Evolutionary conservation across 2,888 invertebrate species (phyloP), one percentile per base, ranked within the genome.

Genomic region (Agrypnus murinus): DNA sequence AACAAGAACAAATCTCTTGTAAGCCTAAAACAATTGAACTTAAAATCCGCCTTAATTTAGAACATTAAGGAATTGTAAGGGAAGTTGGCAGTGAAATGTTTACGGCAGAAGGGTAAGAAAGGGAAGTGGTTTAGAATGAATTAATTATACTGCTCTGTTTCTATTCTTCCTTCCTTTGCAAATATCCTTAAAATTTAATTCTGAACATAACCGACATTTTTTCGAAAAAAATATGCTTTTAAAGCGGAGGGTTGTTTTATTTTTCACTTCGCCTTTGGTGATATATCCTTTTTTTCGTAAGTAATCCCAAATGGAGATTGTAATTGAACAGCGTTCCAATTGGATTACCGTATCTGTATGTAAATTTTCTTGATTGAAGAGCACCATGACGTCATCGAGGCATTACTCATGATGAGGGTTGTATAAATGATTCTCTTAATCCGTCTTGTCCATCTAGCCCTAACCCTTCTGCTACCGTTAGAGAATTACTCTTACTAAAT

Each of bases 321-420:
- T 38, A 38, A 57, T 57, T 57, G 38, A 64, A 55, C 38, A 55
- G 34, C 17, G 19, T 53, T 63, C 55, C 38, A 64, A 64, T 64
- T 64, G 34, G 31, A 55, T 53, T 31, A 43, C 40, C 15, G 32
- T 53, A 64, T 65, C 48, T 65, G 48, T 65, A 69, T 69, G 65
- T 17, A 69, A 69, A 69, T 69, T 69, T 65, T 43, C 40, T 59
- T 59, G 46, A 70, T 70, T 70, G 60, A 34, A 59, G 14, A n/a
- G n/a, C n/a, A n/a, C n/a, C 9, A 31, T 65, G 65, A 65, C 65
- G 65, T 65, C 65, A 70, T 70, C 34, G n/a, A 9, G 15, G 65
- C n/a, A 48, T 45, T 65, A 65, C 60, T 65, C 65, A 57, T 53
- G 8, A 40, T 45, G 25, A 25, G 62, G 58, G 63, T 63, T 57